These are phyloP conservation scores for Rhinolophus ferrumequinum DNA, from an alignment of 2,113 vertebrate genomes.

Conservation along the genomic window DNA sequence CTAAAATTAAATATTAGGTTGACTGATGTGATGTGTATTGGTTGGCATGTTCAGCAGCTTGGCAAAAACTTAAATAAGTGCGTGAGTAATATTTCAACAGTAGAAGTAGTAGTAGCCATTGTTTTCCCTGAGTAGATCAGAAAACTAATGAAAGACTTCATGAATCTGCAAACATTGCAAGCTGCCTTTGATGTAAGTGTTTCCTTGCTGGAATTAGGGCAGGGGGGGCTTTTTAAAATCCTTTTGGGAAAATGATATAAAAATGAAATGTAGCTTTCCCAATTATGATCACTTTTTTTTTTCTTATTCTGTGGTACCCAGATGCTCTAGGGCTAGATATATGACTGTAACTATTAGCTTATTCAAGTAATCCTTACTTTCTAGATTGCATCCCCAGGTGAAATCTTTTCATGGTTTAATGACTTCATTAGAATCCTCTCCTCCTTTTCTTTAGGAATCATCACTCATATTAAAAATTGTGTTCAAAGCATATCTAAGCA, in stretches of 20 bases:
- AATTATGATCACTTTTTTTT: not conserved
- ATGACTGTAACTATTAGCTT: not conserved
- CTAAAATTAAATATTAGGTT: not conserved
- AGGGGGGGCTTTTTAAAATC: not conserved
- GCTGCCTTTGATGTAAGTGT: not conserved
- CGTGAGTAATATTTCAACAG: not conserved
- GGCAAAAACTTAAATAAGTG: not conserved
- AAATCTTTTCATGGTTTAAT: conserved; percentile 37
- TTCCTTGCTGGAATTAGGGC: not conserved
- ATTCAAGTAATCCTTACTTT: conserved; percentile 41
- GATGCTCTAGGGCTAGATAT: not conserved
- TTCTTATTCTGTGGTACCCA: not conserved
- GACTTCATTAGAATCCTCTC: conserved; percentile 71
- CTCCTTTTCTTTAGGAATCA: conserved; percentile 58
- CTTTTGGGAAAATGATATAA: not conserved
- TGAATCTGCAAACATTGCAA: not conserved
- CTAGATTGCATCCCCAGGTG: conserved; percentile 14
- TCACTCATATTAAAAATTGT: conserved; percentile 75
- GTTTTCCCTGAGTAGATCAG: not conserved
- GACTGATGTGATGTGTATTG: not conserved
- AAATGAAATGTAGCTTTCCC: not conserved
- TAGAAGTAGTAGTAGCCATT: not conserved
- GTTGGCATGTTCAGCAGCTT: not conserved
- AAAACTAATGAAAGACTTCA: not conserved
- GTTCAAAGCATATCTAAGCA: conserved; percentile 81